Conservation (phyloP, 2,113 vertebrate genomes). For the Hemichromis elongatus region DNA sequence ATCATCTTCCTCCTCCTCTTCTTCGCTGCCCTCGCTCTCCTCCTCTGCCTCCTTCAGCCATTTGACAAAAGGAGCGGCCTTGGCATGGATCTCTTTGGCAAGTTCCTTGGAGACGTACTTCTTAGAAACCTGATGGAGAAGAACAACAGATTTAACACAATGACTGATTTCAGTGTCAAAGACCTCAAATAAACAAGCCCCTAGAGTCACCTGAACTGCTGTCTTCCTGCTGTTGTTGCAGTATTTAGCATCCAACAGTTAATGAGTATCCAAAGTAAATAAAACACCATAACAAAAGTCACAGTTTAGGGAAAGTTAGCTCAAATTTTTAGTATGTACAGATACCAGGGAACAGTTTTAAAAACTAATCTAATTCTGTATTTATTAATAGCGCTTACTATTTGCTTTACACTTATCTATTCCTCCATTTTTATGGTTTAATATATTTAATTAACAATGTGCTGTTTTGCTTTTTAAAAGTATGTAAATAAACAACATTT, state of each 20-base stretch:
- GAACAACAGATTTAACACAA: not conserved
- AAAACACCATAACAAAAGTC: not conserved
- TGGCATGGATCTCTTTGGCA: conserved; percentile 97
- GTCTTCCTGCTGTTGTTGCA: not conserved
- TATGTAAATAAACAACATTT: not conserved
- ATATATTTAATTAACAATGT: not conserved
- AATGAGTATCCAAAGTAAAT: not conserved
- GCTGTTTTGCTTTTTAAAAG: no score
- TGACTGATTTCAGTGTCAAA: not conserved
- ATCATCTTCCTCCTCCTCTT: conserved; percentile 78
- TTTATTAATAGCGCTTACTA: accelerated
- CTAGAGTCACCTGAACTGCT: not conserved
- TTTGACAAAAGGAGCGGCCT: conserved; percentile 94
- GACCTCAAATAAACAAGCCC: not conserved
- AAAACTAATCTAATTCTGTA: not conserved
- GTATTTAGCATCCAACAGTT: not conserved
- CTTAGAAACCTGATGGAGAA: conserved; percentile 84
- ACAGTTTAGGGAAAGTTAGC: not conserved
- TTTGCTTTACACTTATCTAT: not conserved
- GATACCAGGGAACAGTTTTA: accelerated
- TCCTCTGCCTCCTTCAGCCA: conserved; percentile 98
- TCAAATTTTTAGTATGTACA: not conserved
- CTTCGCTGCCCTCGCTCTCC: conserved; percentile 91
- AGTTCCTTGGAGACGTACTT: conserved; percentile 98
- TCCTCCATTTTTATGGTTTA: not conserved